Evolutionary conservation across 2,113 vertebrate species (phyloP).

Genomic region (Chrysemys picta): DNA sequence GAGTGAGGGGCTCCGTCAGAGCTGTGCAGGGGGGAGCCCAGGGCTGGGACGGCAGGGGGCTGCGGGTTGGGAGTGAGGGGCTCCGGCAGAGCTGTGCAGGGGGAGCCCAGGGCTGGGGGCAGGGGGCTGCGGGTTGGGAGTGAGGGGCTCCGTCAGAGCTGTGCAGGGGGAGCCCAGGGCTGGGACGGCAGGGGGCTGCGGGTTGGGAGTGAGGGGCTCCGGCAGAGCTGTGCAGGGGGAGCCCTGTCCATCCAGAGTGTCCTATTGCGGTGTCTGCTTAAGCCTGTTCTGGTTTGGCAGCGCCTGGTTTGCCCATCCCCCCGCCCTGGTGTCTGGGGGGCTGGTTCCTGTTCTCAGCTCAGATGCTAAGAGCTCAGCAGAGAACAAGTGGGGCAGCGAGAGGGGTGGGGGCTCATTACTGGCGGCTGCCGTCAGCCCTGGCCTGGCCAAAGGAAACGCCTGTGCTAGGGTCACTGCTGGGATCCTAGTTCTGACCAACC

Average conservation of each 20-base stretch:
- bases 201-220: background rate
- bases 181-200: background rate
- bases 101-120: too few species aligned
- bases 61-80: too few species aligned
- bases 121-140: too few species aligned
- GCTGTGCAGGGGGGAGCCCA: too few species aligned
- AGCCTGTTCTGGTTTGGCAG: background rate
- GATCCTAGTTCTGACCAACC: background rate
- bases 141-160: background rate
- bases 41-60: too few species aligned
- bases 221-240: background rate
- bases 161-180: too few species aligned
- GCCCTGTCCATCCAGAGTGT: background rate
- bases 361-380: background rate
- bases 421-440: background rate
- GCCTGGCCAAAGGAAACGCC: background rate
- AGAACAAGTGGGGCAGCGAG: background rate
- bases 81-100: too few species aligned
- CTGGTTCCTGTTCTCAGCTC: background rate
- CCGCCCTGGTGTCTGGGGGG: background rate
- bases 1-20: too few species aligned
- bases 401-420: background rate
- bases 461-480: background rate
- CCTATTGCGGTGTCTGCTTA: background rate
- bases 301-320: background rate